Conservation (phyloP, 2,888 invertebrate species). For the Bellardia bayeri region DNA sequence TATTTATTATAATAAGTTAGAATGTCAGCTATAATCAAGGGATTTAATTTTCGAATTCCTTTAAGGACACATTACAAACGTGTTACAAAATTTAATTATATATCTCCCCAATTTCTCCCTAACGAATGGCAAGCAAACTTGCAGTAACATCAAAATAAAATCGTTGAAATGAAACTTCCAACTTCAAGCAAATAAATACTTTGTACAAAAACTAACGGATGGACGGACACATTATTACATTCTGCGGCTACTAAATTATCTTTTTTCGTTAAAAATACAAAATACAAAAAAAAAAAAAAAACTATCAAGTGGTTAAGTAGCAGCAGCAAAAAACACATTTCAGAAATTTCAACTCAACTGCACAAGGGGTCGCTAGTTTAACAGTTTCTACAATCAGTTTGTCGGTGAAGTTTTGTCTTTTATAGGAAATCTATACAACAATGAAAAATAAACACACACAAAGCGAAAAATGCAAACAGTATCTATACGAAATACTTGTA, state of each 20-base stretch:
- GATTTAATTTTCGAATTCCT: not conserved
- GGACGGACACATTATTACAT: slow-evolving; percentile 46
- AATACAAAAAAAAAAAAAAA: slow-evolving; percentile 7
- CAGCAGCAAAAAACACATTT: not conserved
- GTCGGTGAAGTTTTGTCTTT: slow-evolving; percentile 50
- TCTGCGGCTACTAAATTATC: slow-evolving; percentile 64
- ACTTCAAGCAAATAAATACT: slow-evolving; percentile 36
- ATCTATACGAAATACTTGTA: not conserved
- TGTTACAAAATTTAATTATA: not conserved
- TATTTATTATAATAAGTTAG: too few species aligned
- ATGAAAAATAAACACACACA: not conserved
- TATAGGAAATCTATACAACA: slow-evolving; percentile 34
- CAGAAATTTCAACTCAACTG: not conserved
- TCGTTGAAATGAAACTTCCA: slow-evolving; percentile 7
- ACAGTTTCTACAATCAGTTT: slow-evolving; percentile 62
- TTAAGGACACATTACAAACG: not conserved
- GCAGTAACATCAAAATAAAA: not conserved
- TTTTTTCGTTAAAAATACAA: slow-evolving; percentile 25
- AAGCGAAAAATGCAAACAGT: not conserved
- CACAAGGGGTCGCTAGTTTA: slow-evolving; percentile 63
- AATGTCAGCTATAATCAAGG: too few species aligned
- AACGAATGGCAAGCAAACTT: not conserved
- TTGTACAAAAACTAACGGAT: slow-evolving; percentile 31
- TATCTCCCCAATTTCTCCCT: not conserved
- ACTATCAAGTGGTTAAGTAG: slow-evolving; percentile 47